Percentiles rank a stretch among this genome's conserved stretches.
Evolutionary conservation across 1,140 invertebrate species (phyloP).

Genomic region (Drosophila kohkoa): DNA sequence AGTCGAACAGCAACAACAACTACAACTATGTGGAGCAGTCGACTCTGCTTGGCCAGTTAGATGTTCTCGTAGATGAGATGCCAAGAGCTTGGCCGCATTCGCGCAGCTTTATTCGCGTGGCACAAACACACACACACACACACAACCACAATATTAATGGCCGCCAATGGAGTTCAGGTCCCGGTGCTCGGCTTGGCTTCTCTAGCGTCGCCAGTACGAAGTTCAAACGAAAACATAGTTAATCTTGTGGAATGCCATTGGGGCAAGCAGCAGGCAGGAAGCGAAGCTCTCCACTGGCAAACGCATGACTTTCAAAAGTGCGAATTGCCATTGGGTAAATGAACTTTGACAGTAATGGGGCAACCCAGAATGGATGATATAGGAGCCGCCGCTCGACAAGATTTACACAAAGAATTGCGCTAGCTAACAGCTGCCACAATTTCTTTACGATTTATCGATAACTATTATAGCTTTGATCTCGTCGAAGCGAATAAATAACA

Average conservation of each 20-base stretch:
- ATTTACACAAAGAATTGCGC: not conserved
- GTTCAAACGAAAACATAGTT: conserved; percentile 72
- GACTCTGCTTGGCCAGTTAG: conserved; percentile 9
- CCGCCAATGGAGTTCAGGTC: conserved; percentile 72
- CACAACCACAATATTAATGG: conserved; percentile 69
- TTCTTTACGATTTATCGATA: conserved; percentile 6
- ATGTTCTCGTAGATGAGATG: conserved; percentile 3
- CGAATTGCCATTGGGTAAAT: conserved; percentile 58
- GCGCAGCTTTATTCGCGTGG: conserved; percentile 62
- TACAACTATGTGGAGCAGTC: conserved; percentile 64
- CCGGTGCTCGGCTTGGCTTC: conserved; percentile 14
- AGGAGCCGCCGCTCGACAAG: not conserved
- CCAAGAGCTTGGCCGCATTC: conserved; percentile 48
- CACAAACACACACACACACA: conserved; percentile 22
- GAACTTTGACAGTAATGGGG: conserved; percentile 67
- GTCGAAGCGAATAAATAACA: not conserved
- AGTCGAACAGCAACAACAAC: conserved; percentile 2
- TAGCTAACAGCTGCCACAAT: not conserved
- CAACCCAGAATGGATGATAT: conserved; percentile 20
- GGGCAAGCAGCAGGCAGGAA: conserved; percentile 42
- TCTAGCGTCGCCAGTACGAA: conserved; percentile 15
- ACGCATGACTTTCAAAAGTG: conserved; percentile 44
- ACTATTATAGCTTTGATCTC: not conserved
- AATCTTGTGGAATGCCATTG: conserved; percentile 50
- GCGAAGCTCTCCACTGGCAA: not conserved